Evolutionary conservation across 2,797 vertebrate species (phyloP), one percentile per base, ranked within the genome.

Genomic region (Pempheris klunzingeri): DNA sequence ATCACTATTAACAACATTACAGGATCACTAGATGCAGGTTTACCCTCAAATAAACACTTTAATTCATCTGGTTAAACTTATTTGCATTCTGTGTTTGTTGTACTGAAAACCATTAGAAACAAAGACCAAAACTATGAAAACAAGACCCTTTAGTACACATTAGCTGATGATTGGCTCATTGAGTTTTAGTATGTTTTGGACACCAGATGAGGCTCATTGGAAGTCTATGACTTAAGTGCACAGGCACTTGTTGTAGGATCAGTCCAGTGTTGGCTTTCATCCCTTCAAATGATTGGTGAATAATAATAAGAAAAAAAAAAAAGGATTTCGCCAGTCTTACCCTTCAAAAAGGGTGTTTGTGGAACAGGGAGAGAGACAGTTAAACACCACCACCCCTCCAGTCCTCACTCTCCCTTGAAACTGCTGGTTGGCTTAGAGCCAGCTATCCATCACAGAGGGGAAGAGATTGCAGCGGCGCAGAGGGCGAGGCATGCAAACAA

Each of bases 351-450:
- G 7, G 9, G 38, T 38, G 11, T 43, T 2, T n/a, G 14, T 32
- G 41, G 34, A 18, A 39, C 7, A 3, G 32, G 38, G 14, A 30
- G 30, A 14, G 22, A 59, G 46, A 26, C 57, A 41, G 57, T 28
- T 52, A 17, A 57, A 54, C 12, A 17, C 38, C 26, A 4, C 6
- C 61, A 5, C 66, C 57, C 5, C 57, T 6, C 18, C 28, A 3
- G 52, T 26, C 30, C 20, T 43, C n/a, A n/a, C 52, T 34, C 32
- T 49, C 54, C 2, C 62, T 46, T 39, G 30, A 61, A 61, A 7
- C 73, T 44, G 49, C 53, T 73, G 59, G 1, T 50, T 81, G 75
- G 80, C 83, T 52, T 49, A 69, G 46, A 49, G 65, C 72, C 79
- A 67, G 15, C 43, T 20, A 30, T 81, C 73, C 41, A 28, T 85